These are phyloP conservation scores for Caenorhabditis afra DNA, from an alignment of 2,888 invertebrate genomes.

Conservation along the genomic window DNA sequence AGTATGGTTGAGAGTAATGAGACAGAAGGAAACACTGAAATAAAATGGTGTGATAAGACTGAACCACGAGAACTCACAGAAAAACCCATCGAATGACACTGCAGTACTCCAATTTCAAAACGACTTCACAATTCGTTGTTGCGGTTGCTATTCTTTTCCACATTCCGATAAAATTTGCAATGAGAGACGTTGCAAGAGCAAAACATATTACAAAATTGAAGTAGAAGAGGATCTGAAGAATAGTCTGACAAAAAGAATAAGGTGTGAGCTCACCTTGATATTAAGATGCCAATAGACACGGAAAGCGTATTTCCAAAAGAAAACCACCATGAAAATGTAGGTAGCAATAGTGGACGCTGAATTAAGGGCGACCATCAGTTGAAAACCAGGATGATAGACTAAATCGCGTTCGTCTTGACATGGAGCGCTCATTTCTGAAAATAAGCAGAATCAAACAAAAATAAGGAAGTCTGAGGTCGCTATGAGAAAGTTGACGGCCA, in stretches of 20 bases:
- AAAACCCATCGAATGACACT: conserved; percentile 8
- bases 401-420: conserved; percentile 14
- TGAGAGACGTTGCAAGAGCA: conserved; percentile 1
- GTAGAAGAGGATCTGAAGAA: conserved; percentile 21
- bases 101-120: conserved; percentile 5
- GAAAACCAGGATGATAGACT: conserved; percentile 21
- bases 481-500: too few species aligned
- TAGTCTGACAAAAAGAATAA: too few species aligned
- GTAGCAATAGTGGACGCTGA: not conserved
- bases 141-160: conserved; percentile 8
- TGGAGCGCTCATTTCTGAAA: conserved; percentile 10
- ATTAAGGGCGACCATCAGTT: not conserved
- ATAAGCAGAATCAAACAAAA: not conserved
- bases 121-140: conserved; percentile 2
- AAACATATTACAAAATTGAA: conserved; percentile 24
- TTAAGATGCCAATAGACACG: conserved; percentile 19
- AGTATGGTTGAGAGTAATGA: conserved; percentile 7
- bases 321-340: conserved; percentile 7
- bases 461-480: not conserved
- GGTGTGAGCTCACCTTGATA: conserved; percentile 15
- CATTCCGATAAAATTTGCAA: conserved; percentile 16
- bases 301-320: conserved; percentile 19
- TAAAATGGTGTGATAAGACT: not conserved
- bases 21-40: conserved; percentile 25
- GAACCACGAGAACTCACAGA: conserved; percentile 10